These are phyloP conservation scores for Saccopteryx bilineata DNA, from an alignment of 2,113 vertebrate species.

Conservation along the genomic window DNA sequence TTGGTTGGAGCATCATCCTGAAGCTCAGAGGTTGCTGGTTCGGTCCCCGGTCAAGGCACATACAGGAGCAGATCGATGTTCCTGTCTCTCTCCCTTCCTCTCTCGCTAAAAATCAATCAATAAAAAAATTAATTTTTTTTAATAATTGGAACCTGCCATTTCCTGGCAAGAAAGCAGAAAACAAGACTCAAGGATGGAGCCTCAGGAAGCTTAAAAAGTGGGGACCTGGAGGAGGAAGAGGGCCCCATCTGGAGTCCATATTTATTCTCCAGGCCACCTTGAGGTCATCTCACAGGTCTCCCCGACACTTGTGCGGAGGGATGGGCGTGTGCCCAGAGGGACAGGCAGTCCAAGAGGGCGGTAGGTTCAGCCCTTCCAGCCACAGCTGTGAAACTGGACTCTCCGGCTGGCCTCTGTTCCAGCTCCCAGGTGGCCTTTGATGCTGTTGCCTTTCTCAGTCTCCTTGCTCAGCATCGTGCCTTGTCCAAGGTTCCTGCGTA, in stretches of 20 bases:
- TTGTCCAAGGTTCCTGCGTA: background rate
- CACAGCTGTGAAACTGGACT: background rate
- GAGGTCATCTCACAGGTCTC: fast-evolving
- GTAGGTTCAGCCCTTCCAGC: background rate
- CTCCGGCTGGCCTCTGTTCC: background rate
- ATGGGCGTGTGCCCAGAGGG: background rate
- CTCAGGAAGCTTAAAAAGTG: background rate
- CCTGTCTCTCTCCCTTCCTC: no score
- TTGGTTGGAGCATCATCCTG: no score
- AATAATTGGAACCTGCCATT: no score
- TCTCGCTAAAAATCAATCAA: no score
- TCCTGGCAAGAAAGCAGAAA: background rate
- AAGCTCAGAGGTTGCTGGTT: no score
- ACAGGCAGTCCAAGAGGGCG: background rate
- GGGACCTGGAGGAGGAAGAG: background rate
- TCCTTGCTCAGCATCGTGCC: background rate
- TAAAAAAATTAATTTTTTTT: no score
- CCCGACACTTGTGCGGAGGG: background rate
- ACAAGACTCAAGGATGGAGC: background rate
- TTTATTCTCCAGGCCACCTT: no score
- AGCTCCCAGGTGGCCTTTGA: background rate
- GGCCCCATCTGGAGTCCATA: fast-evolving
- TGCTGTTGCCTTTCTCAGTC: background rate
- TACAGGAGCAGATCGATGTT: no score
- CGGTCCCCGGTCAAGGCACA: no score